Percentiles rank a stretch among this genome's conserved stretches.
Conservation (phyloP, 1,140 invertebrate species). For the Ganaspis sp. region DNA sequence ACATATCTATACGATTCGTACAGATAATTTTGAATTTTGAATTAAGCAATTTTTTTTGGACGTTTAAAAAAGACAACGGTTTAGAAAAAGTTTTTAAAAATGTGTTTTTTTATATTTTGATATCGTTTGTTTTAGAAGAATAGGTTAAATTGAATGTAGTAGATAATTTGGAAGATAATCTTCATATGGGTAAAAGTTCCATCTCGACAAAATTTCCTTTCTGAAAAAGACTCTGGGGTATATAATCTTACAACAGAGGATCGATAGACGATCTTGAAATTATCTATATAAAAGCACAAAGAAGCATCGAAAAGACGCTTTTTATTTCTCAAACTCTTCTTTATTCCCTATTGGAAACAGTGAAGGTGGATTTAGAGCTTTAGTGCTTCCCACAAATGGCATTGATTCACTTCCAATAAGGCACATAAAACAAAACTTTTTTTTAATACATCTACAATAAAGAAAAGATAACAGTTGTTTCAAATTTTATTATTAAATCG, state of each 20-base stretch:
- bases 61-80: too few species aligned
- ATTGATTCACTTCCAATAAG: slow-evolving; percentile 33
- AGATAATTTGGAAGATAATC: neutral
- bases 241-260: neutral
- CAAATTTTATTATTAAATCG: too few species aligned
- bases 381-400: slow-evolving; percentile 28
- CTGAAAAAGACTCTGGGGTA: neutral
- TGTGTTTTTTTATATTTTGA: too few species aligned
- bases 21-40: too few species aligned
- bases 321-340: neutral
- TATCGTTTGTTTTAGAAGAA: too few species aligned
- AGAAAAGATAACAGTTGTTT: too few species aligned
- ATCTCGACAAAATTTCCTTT: neutral
- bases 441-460: neutral
- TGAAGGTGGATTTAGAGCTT: slow-evolving; percentile 28
- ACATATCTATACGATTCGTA: too few species aligned
- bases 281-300: slow-evolving; percentile 5
- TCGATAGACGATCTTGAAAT: neutral
- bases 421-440: neutral
- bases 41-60: too few species aligned
- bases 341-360: neutral
- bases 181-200: neutral
- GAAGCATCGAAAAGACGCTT: neutral
- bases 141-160: neutral
- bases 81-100: too few species aligned